Evolutionary conservation across 2,888 invertebrate species (phyloP), one percentile per base, ranked within the genome.

Genomic region (Sthenelais limicola): DNA sequence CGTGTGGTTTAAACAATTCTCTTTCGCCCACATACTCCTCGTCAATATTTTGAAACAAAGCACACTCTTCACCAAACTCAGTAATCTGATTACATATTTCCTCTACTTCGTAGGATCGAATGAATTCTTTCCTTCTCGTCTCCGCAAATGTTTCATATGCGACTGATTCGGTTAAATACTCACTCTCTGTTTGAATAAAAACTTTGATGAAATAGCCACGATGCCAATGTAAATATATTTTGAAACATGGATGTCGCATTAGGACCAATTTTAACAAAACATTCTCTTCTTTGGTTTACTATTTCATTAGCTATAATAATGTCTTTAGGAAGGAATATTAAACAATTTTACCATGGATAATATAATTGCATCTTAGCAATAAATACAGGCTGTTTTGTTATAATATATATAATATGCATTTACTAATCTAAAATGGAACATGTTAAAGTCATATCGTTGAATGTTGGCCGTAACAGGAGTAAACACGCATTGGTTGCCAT

Each of bases 61-160:
- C 68, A 0, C 77, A 77, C 28, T 70, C 51, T 15, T 69, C 62
- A 28, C 81, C 81, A 80, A 84, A 85, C 7, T 79, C 73, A 4
- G 82, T 81, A 70, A 86, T 71, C 35, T 80, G 77, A 28, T 74
- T 66, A 66, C 81, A 74, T 30, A 82, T 38, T 35, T 75, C 66
- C 21, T 81, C 80, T 15, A 80, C 62, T 21, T 82, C 82, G n/a
- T 78, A 66, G 32, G 82, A 77, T 24, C 76, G 74, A 4, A 85
- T 74, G 76, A 81, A 85, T 1, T 74, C 70, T 18, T 80, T 71
- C 0, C 82, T 74, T 15, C 82, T 73, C 49, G 78, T 82, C 51
- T 81, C 80, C 12, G 82, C 80, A 71, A 84, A 83, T 2, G 80
- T 76, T 56, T 84, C 82, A 68, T 84, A 82, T 26, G 77, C 72